Evolutionary conservation across 2,888 invertebrate species (phyloP), one percentile per base, ranked within the genome.

Genomic region (Cremastinae sp.): DNA sequence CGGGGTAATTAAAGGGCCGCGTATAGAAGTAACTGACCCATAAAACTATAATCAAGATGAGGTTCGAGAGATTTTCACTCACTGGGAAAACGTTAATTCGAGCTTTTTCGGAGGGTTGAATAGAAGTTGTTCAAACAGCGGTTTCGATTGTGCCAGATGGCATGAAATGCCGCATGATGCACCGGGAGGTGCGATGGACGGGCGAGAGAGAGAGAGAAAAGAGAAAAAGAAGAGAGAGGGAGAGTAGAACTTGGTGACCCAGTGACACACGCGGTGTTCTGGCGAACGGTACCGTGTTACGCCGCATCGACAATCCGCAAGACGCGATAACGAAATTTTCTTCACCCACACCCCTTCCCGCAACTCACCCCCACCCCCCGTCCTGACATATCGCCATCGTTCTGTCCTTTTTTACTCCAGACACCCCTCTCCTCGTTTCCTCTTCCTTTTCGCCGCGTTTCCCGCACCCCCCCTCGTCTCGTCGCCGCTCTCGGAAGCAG

Each of bases 321-420:
- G 76, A 77, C 70, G 76, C 76, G 76, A 77, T 77, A 77, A 77
- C 70, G 72, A 76, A 75, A 72, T 64, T 61, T 59, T 64, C 72
- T 62, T 41, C 54, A 58, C 16, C 69, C 69, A 28, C 8, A n/a
- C 49, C 22, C 8, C n/a, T 34, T 7, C 16, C 38, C 7, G 36
- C 20, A 38, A 22, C 51, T 16, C 14, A 4, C 18, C 9, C 49
- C 28, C 59, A 8, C 22, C 8, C 66, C 36, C 22, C 36, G 16
- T n/a, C n/a, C n/a, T n/a, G n/a, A n/a, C 28, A 28, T n/a, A 43
- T 54, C 16, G 28, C 41, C 41, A 2, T 58, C 41, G 58, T 41
- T 41, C 5, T 56, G 20, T 54, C 54, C 43, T 22, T n/a, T n/a
- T 10, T 54, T 45, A 43, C 12, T 34, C 66, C 9, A n/a, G n/a